These are phyloP conservation scores for Lordiphosa fenestrarum DNA, from an alignment of 2,888 invertebrate genomes.

Conservation along the genomic window DNA sequence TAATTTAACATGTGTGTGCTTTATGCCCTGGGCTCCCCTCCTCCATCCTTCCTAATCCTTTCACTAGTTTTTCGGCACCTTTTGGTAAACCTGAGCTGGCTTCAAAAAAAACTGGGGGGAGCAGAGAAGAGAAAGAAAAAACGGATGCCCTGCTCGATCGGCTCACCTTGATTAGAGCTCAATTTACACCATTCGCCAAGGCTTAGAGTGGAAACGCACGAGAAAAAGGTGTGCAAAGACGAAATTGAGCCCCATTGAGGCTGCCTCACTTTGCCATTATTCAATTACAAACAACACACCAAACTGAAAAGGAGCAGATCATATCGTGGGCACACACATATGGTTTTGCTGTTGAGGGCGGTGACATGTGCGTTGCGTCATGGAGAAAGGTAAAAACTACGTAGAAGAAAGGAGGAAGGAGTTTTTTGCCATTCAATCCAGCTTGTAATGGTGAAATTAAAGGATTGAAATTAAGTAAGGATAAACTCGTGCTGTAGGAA, in stretches of 20 bases:
- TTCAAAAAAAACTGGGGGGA: slow-evolving; percentile 29
- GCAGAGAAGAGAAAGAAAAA: not conserved
- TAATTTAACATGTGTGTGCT: slow-evolving; percentile 69
- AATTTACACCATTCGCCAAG: slow-evolving; percentile 51
- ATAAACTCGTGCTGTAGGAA: too few species aligned
- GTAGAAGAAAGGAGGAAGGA: slow-evolving; percentile 1
- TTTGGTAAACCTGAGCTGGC: slow-evolving; percentile 68
- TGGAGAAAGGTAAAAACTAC: slow-evolving; percentile 24
- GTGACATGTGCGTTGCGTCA: slow-evolving; percentile 40
- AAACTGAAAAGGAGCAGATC: slow-evolving; percentile 9
- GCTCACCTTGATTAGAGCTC: slow-evolving; percentile 65
- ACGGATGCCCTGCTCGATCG: slow-evolving; percentile 37
- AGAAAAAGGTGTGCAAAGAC: slow-evolving; percentile 25
- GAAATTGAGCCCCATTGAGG: slow-evolving; percentile 27
- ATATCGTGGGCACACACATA: slow-evolving; percentile 29
- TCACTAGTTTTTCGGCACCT: slow-evolving; percentile 68
- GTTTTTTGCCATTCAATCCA: too few species aligned
- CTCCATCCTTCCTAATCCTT: slow-evolving; percentile 48
- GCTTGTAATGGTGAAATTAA: not conserved
- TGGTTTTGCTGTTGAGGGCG: slow-evolving; percentile 23
- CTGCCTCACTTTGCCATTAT: slow-evolving; percentile 52
- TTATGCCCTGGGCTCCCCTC: slow-evolving; percentile 21
- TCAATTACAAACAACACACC: slow-evolving; percentile 41
- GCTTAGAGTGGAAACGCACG: slow-evolving; percentile 45
- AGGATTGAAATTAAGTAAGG: too few species aligned